Evolutionary conservation across 2,888 invertebrate genomes (phyloP).

Genomic region (Noctua fimbriata): DNA sequence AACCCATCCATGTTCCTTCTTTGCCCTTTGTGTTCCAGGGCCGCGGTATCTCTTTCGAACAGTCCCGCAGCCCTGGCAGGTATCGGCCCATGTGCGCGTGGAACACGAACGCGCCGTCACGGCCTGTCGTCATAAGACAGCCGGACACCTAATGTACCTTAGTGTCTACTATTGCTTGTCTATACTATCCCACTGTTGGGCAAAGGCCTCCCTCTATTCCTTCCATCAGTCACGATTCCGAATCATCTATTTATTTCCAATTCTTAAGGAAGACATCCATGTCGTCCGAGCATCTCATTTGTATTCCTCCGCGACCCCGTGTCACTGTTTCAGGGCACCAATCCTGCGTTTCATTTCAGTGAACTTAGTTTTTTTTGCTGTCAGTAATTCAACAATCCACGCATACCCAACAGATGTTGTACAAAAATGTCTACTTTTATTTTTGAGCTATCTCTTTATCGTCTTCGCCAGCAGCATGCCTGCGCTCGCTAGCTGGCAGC

Average conservation of each 20-base stretch:
- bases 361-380: background rate
- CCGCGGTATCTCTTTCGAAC: too few species aligned
- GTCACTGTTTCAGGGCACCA: background rate
- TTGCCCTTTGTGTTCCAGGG: too few species aligned
- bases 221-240: background rate
- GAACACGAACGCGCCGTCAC: too few species aligned
- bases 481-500: conserved; percentile 35
- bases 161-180: background rate
- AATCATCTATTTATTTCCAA: background rate
- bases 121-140: too few species aligned
- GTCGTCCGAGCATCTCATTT: background rate
- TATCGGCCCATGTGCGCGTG: too few species aligned
- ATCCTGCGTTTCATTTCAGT: background rate
- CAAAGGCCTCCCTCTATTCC: background rate
- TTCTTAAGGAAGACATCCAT: background rate
- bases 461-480: conserved; percentile 26
- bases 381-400: conserved; percentile 12
- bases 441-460: conserved; percentile 46
- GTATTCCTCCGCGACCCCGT: background rate
- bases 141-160: background rate
- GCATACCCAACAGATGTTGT: conserved; percentile 31
- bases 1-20: too few species aligned
- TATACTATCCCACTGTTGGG: background rate
- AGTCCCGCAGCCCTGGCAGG: too few species aligned
- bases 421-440: conserved; percentile 46